Evolutionary conservation across 2,888 invertebrate genomes (phyloP).

Genomic region (Dusona sp.): DNA sequence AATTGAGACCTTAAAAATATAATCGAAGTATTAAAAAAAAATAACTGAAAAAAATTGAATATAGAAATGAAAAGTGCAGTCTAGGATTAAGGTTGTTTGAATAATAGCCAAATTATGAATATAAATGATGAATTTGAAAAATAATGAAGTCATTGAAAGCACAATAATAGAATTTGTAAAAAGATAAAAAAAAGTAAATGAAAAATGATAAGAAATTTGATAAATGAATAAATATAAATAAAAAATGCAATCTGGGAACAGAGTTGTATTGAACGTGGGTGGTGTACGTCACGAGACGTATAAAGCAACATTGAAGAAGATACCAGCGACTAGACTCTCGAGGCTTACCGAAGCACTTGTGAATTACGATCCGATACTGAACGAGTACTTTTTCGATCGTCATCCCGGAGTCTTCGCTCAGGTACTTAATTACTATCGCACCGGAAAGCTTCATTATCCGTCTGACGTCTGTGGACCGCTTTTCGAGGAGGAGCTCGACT

Average conservation of each 20-base stretch:
- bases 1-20: too few relatives aligned
- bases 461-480: slow-evolving; percentile 99
- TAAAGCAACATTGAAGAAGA: slow-evolving; percentile 98
- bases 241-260: slow-evolving; percentile 98
- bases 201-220: not conserved
- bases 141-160: not conserved
- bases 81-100: not conserved
- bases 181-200: not conserved
- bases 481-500: slow-evolving; percentile 99
- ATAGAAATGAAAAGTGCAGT: not conserved
- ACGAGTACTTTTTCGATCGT: slow-evolving; percentile 99
- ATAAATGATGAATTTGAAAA: not conserved
- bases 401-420: slow-evolving; percentile 99
- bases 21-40: too few relatives aligned
- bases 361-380: slow-evolving; percentile 99
- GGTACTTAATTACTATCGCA: slow-evolving; percentile 98
- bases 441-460: slow-evolving; percentile 99
- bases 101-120: not conserved
- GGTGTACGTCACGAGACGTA: slow-evolving; percentile 99
- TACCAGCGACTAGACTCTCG: slow-evolving; percentile 97
- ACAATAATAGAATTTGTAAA: not conserved
- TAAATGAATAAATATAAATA: not conserved
- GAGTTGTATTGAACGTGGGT: slow-evolving; percentile 99
- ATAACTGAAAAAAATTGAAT: not conserved
- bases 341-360: slow-evolving; percentile 97